Evolutionary conservation across 2,797 vertebrate species (phyloP), one percentile per base, ranked within the genome.

Genomic region (Chromis chromis): DNA sequence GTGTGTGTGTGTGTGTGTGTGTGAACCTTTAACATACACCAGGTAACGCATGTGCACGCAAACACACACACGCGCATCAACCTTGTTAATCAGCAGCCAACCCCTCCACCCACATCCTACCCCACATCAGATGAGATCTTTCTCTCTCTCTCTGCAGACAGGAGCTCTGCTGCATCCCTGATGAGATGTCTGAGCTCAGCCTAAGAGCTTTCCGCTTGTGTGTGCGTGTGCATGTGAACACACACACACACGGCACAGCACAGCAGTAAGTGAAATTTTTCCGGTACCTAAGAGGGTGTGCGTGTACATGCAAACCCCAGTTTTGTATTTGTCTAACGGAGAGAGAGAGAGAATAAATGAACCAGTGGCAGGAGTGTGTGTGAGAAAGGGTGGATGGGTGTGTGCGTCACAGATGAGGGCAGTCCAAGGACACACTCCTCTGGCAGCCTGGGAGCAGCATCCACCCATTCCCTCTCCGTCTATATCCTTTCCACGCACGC

Each of bases 351-450:
- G 82, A 79, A 78, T 82, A 86, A 88, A 87, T 86, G 67, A 89
- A 91, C 71, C 55, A 48, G 74, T 79, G 54, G 63, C 60, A 63
- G 58, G 62, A 31, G 65, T 65, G 71, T 70, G 73, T 66, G 74
- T 50, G 72, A 66, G 64, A 71, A 74, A 70, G 84, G 52, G 85
- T 85, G 77, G 65, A 70, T 82, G 87, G 60, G 83, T 87, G 88
- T 70, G 84, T 89, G 89, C 86, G 69, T 92, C 88, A 91, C 84
- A 80, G 85, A 89, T 40, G 90, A 95, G 94, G 94, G 93, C 94
- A 94, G 87, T 86, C 84, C 93, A 95, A 95, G 94, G 94, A 93
- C 94, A 93, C 84, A 89, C 87, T 91, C 89, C 81, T 82, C 82
- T 83, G 68, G 82, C 82, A 87, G 89, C 83, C 86, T 86, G 86